phyloP scores from a whole-genome alignment of 2,888 invertebrate genomes.

The Perizoma affinitatum region DNA sequence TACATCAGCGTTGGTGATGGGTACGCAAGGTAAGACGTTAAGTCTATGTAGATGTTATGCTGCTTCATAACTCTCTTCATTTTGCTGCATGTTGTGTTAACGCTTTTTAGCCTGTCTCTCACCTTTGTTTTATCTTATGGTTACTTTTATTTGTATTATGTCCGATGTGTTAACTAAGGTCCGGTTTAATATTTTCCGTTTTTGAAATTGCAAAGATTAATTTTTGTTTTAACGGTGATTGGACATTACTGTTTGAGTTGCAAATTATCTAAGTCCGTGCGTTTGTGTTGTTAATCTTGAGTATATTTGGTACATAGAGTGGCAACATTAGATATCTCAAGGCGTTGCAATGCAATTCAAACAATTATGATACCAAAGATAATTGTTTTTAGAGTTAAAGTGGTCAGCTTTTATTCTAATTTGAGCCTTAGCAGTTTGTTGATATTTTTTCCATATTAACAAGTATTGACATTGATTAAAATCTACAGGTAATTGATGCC shows the following conservation, averaged over 20 bases:
- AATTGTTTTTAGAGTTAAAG: slow-evolving; percentile 38
- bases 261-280: slow-evolving; percentile 4
- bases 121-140: slow-evolving; percentile 20
- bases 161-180: slow-evolving; percentile 17
- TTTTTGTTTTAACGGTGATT: slow-evolving; percentile 12
- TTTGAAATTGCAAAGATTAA: slow-evolving; percentile 19
- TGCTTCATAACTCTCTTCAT: slow-evolving; percentile 65
- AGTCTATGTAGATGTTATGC: slow-evolving; percentile 48
- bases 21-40: slow-evolving; percentile 69
- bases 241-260: slow-evolving; percentile 15
- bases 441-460: not conserved
- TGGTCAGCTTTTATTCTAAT: slow-evolving; percentile 38
- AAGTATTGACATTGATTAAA: slow-evolving; percentile 24
- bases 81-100: slow-evolving; percentile 53
- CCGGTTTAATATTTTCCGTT: slow-evolving; percentile 25
- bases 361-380: slow-evolving; percentile 28
- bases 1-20: slow-evolving; percentile 76
- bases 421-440: slow-evolving; percentile 21
- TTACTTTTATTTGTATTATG: slow-evolving; percentile 27
- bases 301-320: not conserved
- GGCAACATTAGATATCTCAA: slow-evolving; percentile 14
- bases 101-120: slow-evolving; percentile 30
- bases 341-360: slow-evolving; percentile 24
- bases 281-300: not conserved
- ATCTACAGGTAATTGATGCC: slow-evolving; percentile 85